A percentile compares a stretch with the other conserved stretches of the same genome.
Evolutionary conservation across 2,888 invertebrate species (phyloP).

Genomic region (Malthinus seriepunctatus): DNA sequence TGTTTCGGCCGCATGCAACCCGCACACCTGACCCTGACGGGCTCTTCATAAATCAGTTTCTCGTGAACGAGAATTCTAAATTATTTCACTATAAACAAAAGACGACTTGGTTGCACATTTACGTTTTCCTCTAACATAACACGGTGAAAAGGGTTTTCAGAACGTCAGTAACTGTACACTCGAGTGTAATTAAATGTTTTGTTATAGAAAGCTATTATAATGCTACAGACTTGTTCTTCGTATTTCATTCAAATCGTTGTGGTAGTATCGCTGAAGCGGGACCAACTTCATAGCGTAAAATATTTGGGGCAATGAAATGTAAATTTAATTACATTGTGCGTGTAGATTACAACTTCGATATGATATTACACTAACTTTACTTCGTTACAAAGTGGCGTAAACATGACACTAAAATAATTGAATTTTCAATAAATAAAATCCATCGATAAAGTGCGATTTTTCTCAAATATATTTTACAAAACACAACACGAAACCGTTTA

Average conservation of each 20-base stretch:
- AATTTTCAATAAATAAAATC: constrained; percentile 19
- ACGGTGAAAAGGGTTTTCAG: constrained; percentile 24
- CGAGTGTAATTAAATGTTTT: constrained; percentile 29
- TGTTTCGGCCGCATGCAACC: constrained; percentile 27
- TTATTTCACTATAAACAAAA: constrained; percentile 29
- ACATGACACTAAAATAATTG: constrained; percentile 25
- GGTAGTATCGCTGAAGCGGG: constrained; percentile 18
- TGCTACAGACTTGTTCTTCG: constrained; percentile 25
- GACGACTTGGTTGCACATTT: constrained; percentile 24
- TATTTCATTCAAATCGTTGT: constrained; percentile 24
- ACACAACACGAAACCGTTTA: not conserved
- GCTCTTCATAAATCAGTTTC: constrained; percentile 41
- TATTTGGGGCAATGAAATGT: constrained; percentile 29
- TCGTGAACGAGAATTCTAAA: constrained; percentile 28
- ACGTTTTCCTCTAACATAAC: constrained; percentile 22
- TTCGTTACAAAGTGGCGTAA: constrained; percentile 18
- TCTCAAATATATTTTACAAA: not conserved
- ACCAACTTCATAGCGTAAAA: constrained; percentile 14
- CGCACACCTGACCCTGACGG: constrained; percentile 38
- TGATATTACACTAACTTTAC: constrained; percentile 25
- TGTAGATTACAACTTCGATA: constrained; percentile 30
- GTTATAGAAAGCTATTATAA: constrained; percentile 28
- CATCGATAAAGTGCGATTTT: constrained; percentile 3
- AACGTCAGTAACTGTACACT: constrained; percentile 21
- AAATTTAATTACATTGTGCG: constrained; percentile 30